Percentiles rank a stretch among this genome's conserved stretches.
phyloP scores from a whole-genome alignment of 2,888 invertebrate genomes.

The Diplazon laetatorius region DNA sequence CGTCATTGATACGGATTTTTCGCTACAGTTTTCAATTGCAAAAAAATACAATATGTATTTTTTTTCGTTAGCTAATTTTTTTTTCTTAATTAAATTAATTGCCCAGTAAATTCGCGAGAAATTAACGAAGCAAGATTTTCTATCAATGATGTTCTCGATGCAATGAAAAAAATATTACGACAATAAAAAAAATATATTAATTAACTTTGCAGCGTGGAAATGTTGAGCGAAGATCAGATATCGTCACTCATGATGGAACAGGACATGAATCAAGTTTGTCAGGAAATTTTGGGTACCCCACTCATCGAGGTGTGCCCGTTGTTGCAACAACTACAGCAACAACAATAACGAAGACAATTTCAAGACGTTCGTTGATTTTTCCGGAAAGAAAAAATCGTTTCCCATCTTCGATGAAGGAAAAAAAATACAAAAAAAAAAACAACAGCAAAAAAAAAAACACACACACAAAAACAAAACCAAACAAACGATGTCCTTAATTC shows the following conservation, averaged over 20 bases:
- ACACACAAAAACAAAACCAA: no score
- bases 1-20: no score
- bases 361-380: slow-evolving; percentile 24
- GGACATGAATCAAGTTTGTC: slow-evolving; percentile 88
- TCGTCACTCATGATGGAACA: slow-evolving; percentile 89
- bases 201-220: slow-evolving; percentile 86
- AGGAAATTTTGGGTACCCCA: slow-evolving; percentile 86
- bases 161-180: slow-evolving; percentile 12
- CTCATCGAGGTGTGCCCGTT: slow-evolving; percentile 83
- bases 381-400: slow-evolving; percentile 3
- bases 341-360: slow-evolving; percentile 72
- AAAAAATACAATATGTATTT: no score
- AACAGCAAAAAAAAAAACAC: not conserved
- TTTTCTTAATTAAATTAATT: no score
- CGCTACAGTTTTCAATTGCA: no score
- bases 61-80: no score
- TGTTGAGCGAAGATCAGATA: slow-evolving; percentile 90
- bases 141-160: no score
- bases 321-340: slow-evolving; percentile 79
- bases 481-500: not conserved
- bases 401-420: slow-evolving; percentile 12
- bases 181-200: not conserved
- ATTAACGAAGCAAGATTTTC: no score
- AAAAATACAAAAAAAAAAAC: not conserved
- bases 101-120: no score